A percentile compares a stretch with the other conserved stretches of the same genome.
These are phyloP conservation scores for Chromoteleia sp. DNA, from an alignment of 2,888 invertebrate species.

Conservation along the genomic window DNA sequence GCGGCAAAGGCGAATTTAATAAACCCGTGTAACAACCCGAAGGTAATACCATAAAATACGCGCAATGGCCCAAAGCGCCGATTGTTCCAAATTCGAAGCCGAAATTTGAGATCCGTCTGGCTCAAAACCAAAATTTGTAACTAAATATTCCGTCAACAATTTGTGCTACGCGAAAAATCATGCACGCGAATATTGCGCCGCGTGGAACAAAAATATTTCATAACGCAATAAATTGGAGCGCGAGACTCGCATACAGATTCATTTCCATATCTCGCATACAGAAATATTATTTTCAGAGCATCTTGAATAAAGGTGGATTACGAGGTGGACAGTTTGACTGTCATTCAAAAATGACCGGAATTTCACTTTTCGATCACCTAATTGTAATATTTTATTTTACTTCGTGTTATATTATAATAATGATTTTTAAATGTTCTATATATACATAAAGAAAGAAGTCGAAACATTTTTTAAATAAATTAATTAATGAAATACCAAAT, in stretches of 20 bases:
- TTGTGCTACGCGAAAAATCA: slow-evolving; percentile 29
- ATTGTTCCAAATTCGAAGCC: slow-evolving; percentile 7
- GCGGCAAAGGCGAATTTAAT: no score
- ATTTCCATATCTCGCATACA: slow-evolving; percentile 4
- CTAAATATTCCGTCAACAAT: slow-evolving; percentile 39
- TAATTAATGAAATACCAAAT: no score
- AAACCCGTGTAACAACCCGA: neutral
- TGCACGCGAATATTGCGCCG: slow-evolving; percentile 17
- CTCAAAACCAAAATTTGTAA: slow-evolving; percentile 39
- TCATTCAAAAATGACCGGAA: no score
- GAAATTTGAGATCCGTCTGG: slow-evolving; percentile 25
- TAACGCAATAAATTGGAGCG: slow-evolving; percentile 26
- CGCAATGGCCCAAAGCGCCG: neutral
- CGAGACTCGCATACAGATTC: slow-evolving; percentile 15
- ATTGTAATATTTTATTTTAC: no score
- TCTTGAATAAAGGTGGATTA: slow-evolving; percentile 8
- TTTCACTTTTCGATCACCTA: no score
- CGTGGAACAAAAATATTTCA: slow-evolving; percentile 38
- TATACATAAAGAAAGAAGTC: no score
- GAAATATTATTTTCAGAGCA: slow-evolving; percentile 3
- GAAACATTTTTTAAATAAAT: no score
- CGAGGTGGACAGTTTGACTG: no score
- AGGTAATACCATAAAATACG: slow-evolving; percentile 30
- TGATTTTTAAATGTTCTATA: no score
- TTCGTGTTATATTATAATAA: no score